Evolutionary conservation across 1,140 invertebrate species (phyloP).

Genomic region (Diorhabda elongata): DNA sequence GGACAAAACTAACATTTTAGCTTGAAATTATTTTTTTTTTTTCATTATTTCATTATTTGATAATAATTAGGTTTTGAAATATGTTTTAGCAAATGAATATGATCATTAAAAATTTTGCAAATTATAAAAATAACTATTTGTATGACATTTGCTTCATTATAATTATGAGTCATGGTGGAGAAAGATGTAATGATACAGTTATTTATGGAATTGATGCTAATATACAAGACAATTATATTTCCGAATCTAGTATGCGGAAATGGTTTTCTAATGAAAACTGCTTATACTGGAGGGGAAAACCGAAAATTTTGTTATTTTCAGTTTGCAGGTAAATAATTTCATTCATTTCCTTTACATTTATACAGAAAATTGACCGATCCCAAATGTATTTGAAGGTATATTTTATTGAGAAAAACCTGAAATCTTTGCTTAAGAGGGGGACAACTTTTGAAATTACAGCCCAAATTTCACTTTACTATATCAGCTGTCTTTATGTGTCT

Average conservation of each 20-base stretch:
- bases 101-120: constrained; percentile 19
- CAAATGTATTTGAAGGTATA: too few relatives aligned
- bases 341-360: not conserved
- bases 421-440: too few relatives aligned
- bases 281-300: constrained; percentile 57
- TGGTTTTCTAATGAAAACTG: constrained; percentile 63
- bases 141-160: constrained; percentile 58
- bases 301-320: constrained; percentile 77
- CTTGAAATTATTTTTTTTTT: not conserved
- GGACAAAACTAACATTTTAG: not conserved
- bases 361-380: not conserved
- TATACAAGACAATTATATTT: constrained; percentile 40
- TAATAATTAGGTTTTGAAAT: not conserved
- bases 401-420: too few relatives aligned
- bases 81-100: constrained; percentile 19
- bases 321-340: constrained; percentile 50
- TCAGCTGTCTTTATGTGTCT: too few relatives aligned
- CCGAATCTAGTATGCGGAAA: constrained; percentile 50
- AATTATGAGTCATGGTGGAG: constrained; percentile 56
- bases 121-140: constrained; percentile 12
- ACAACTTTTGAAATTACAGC: too few relatives aligned
- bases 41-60: too few relatives aligned
- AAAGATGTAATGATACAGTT: constrained; percentile 40
- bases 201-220: constrained; percentile 50
- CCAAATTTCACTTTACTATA: too few relatives aligned